phyloP scores from a whole-genome alignment of 2,888 invertebrate genomes.

The Himalopsyche japonica region DNA sequence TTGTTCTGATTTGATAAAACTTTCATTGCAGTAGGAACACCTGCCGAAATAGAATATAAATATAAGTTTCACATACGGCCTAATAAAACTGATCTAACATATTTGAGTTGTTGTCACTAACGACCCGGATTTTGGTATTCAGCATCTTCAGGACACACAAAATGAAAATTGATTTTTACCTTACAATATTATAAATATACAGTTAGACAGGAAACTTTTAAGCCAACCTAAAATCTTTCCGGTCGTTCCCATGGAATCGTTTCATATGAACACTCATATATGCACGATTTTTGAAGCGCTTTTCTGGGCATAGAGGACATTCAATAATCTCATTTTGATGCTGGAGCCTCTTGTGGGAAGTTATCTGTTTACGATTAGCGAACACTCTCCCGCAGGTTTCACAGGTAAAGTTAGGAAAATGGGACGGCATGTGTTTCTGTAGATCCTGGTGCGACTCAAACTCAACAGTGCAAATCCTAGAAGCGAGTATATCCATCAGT shows the following conservation, averaged over 20 bases:
- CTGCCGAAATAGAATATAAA: neutral
- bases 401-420: neutral
- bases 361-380: neutral
- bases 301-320: neutral
- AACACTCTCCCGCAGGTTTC: neutral
- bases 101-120: no score
- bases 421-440: neutral
- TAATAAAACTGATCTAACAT: no score
- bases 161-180: no score
- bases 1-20: conserved; percentile 11
- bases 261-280: neutral
- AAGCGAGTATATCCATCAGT: neutral
- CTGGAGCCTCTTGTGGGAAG: neutral
- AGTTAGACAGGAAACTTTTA: no score
- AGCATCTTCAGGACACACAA: no score
- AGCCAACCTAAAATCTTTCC: no score
- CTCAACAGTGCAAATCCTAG: neutral
- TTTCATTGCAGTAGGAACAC: conserved; percentile 13
- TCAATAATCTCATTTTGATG: neutral
- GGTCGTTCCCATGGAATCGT: neutral
- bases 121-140: no score
- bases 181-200: no score
- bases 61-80: neutral
- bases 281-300: neutral
- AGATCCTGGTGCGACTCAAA: neutral